These are phyloP conservation scores for Globia sparganii DNA, from an alignment of 2,888 invertebrate genomes.

Conservation along the genomic window DNA sequence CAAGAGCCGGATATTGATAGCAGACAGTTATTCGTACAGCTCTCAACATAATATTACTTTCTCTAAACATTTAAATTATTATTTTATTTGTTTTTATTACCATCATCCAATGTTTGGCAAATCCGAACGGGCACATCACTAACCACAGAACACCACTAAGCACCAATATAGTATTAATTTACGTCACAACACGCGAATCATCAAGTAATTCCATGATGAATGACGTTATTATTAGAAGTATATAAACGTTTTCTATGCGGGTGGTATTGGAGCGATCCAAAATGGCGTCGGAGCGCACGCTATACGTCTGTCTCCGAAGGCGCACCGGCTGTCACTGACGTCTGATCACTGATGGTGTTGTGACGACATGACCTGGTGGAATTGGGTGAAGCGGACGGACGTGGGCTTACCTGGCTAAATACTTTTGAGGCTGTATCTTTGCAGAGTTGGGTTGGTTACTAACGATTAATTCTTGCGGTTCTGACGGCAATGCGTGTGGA, in stretches of 20 bases:
- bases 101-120: conserved; percentile 47
- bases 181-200: conserved; percentile 57
- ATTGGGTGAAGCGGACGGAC: conserved; percentile 66
- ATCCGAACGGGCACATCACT: conserved; percentile 63
- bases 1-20: conserved; percentile 49
- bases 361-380: conserved; percentile 59
- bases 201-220: conserved; percentile 68
- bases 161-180: conserved; percentile 58
- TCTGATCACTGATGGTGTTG: conserved; percentile 19
- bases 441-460: neutral
- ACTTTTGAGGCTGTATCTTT: conserved; percentile 27
- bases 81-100: conserved; percentile 40
- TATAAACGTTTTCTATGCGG: conserved; percentile 76
- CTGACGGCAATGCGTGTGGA: neutral
- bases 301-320: conserved; percentile 66
- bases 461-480: conserved; percentile 12
- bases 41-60: conserved; percentile 56
- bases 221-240: conserved; percentile 75
- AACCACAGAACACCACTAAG: conserved; percentile 64
- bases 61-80: conserved; percentile 33
- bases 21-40: conserved; percentile 48
- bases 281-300: conserved; percentile 42
- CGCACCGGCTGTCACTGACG: conserved; percentile 63
- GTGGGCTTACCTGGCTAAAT: conserved; percentile 54
- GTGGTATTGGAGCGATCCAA: conserved; percentile 67